Conservation (phyloP, 2,797 vertebrate species). For the Pipistrellus nathusii region DNA sequence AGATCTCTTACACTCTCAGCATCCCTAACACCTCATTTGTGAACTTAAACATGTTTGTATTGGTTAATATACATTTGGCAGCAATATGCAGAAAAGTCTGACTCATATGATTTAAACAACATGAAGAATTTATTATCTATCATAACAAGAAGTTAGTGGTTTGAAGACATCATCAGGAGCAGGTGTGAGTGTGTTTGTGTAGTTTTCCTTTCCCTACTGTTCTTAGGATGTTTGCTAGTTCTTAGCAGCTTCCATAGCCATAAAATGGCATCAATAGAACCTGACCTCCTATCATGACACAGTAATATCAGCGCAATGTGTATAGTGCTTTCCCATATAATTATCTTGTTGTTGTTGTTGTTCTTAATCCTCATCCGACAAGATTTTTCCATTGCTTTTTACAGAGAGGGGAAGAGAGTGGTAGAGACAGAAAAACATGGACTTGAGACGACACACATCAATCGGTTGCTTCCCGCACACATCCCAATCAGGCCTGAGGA, state of each 20-base stretch:
- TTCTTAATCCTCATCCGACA: too few species aligned
- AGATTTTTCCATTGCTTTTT: too few species aligned
- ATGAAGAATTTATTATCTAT: background rate
- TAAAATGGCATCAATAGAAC: background rate
- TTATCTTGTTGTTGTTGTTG: background rate
- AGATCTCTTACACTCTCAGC: background rate
- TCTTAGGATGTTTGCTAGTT: background rate
- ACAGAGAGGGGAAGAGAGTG: too few species aligned
- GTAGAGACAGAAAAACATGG: too few species aligned
- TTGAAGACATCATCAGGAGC: background rate
- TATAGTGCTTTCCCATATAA: background rate
- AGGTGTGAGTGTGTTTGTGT: background rate
- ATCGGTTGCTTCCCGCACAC: too few species aligned
- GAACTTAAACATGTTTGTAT: background rate
- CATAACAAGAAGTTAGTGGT: background rate
- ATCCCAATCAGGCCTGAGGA: too few species aligned
- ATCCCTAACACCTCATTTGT: background rate
- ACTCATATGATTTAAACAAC: background rate
- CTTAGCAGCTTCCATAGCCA: background rate
- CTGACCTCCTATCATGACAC: background rate
- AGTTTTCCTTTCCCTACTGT: background rate
- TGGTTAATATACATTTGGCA: background rate
- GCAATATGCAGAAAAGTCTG: background rate
- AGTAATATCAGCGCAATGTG: background rate
- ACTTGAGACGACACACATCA: too few species aligned